phyloP scores from a whole-genome alignment of 2,797 vertebrate genomes.

The Pogonophryne albipinna region DNA sequence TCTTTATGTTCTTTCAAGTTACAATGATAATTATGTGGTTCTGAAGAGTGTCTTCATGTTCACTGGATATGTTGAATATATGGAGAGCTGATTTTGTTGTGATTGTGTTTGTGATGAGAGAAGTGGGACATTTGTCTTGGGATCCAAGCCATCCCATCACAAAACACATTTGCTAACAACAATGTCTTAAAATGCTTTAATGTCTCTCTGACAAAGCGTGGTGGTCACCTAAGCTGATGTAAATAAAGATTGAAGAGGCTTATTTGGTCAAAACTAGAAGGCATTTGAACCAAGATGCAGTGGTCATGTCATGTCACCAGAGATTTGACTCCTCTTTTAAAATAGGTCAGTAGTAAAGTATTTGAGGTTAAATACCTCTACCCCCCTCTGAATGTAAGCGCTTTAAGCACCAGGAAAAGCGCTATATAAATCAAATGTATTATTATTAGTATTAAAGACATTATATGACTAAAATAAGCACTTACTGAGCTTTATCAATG shows the following conservation, averaged over 20 bases:
- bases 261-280: background rate
- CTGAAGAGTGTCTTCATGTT: background rate
- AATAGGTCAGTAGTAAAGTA: background rate
- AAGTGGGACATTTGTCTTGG: too few relatives aligned
- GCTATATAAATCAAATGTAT: too few relatives aligned
- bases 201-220: background rate
- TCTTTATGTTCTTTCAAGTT: background rate
- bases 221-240: background rate
- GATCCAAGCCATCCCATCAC: too few relatives aligned
- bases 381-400: too few relatives aligned
- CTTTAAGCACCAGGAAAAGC: too few relatives aligned
- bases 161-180: too few relatives aligned
- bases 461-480: background rate
- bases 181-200: background rate
- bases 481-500: slow-evolving; percentile 3
- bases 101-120: too few relatives aligned
- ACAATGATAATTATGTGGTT: background rate
- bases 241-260: background rate
- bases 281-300: slow-evolving; percentile 1
- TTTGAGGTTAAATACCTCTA: background rate
- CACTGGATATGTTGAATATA: too few relatives aligned
- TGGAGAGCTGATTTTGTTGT: too few relatives aligned
- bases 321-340: slow-evolving; percentile 9
- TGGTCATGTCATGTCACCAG: background rate
- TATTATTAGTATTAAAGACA: background rate